phyloP scores from a whole-genome alignment of 2,113 vertebrate genomes.

The Melospiza melodia region DNA sequence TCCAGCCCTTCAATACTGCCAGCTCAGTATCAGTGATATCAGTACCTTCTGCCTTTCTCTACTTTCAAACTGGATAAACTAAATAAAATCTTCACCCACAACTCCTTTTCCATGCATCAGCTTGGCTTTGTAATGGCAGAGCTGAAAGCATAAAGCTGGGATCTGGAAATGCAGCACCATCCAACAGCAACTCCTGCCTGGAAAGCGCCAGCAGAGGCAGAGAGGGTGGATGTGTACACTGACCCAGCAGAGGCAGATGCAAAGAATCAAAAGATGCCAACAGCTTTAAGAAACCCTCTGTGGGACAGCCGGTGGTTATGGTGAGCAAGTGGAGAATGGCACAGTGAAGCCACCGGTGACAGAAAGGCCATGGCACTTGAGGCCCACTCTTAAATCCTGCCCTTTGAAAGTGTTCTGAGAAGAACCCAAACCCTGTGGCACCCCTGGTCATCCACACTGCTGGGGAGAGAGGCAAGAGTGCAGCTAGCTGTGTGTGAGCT shows the following conservation, averaged over 20 bases:
- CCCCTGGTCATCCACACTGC: fast-evolving
- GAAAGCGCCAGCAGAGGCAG: background rate
- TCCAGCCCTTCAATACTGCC: fast-evolving
- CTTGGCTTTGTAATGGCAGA: background rate
- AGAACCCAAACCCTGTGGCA: background rate
- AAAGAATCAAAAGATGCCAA: background rate
- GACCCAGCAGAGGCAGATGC: background rate
- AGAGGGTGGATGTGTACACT: fast-evolving
- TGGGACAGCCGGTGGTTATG: fast-evolving
- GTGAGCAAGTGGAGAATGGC: background rate
- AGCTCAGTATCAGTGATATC: fast-evolving
- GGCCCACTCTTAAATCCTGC: background rate
- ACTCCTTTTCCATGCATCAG: background rate
- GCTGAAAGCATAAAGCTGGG: background rate
- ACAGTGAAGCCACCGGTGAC: fast-evolving
- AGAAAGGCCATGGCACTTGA: fast-evolving
- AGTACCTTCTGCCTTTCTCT: background rate
- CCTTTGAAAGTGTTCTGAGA: background rate
- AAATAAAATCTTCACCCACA: background rate
- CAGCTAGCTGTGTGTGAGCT: background rate
- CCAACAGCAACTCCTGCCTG: background rate
- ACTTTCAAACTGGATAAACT: background rate
- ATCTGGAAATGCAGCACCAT: background rate
- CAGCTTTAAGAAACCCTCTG: background rate
- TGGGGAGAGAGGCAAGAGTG: background rate